These are phyloP conservation scores for Amphibalanus amphitrite DNA, from an alignment of 1,140 invertebrate species.

Conservation along the genomic window DNA sequence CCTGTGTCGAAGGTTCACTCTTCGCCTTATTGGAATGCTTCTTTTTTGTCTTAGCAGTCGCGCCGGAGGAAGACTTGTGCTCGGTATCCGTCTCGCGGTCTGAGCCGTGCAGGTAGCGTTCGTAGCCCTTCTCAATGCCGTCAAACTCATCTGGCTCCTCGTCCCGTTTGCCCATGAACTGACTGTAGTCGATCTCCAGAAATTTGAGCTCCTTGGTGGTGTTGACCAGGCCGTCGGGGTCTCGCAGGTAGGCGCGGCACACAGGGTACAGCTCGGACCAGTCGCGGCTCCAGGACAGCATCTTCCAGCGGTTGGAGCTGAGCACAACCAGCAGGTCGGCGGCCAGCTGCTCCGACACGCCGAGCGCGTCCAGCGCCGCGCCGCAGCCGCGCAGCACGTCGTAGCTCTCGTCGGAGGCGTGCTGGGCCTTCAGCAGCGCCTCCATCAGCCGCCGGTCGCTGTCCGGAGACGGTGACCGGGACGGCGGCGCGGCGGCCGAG, in stretches of 20 bases:
- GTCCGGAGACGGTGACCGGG: no score
- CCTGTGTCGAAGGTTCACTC: not conserved
- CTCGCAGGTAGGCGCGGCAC: constrained; percentile 37
- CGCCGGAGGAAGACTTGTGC: not conserved
- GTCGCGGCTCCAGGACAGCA: constrained; percentile 39
- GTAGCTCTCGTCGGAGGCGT: not conserved
- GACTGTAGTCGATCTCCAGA: constrained; percentile 43
- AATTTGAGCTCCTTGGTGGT: constrained; percentile 41
- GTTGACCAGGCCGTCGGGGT: constrained; percentile 37
- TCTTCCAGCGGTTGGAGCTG: constrained; percentile 39
- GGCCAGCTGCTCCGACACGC: constrained; percentile 36
- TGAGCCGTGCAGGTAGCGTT: constrained; percentile 17
- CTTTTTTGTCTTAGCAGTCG: not conserved
- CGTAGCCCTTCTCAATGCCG: constrained; percentile 35
- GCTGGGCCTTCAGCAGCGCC: not conserved
- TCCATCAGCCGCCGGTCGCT: not conserved
- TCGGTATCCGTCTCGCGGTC: not conserved
- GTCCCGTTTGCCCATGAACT: constrained; percentile 29
- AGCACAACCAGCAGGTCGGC: constrained; percentile 42
- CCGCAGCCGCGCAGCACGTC: not conserved
- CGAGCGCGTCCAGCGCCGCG: constrained; percentile 27
- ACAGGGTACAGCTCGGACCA: constrained; percentile 37
- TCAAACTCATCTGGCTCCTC: constrained; percentile 24
- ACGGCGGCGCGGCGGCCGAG: not conserved
- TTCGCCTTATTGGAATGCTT: not conserved